Base-by-base conservation (phyloP, 2,113 vertebrate genomes). In the Nansenia antarctica region DNA sequence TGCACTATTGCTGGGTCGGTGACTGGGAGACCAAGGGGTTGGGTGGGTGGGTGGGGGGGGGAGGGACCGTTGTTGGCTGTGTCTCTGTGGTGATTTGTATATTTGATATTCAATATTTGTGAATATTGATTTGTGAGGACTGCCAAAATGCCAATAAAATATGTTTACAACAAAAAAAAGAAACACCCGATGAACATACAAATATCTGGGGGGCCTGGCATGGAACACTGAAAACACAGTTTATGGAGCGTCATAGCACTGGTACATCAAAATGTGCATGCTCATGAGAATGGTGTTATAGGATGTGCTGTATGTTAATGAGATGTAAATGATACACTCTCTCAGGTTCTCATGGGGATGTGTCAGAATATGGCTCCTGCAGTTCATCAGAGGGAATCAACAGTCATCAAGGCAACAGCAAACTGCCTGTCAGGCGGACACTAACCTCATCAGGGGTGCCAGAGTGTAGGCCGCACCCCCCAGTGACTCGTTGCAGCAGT, bases 151-250 rank as follows among this genome's bases (percentile, higher is more conserved):
- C n/a, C n/a, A n/a, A n/a, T n/a, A n/a, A n/a, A n/a, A n/a, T n/a
- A n/a, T n/a, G n/a, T n/a, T n/a, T n/a, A n/a, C n/a, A n/a, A n/a
- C n/a, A n/a, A n/a, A n/a, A n/a, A n/a, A n/a, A n/a, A 70, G 70
- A 68, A 1, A 63, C 62, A 78, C 77, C 49, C 0, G 79, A 92
- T 82, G 95, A 96, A 65, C 54, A 89, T n/a, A n/a, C n/a, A n/a
- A n/a, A n/a, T 86, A 94, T 96, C 84, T 97, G 96, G 95, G 93
- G 93, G 49, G 92, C 94, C 72, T 96, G 95, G 95, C 93, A 96
- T 82, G 91, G 93, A 54, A 93, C 95, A 0, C 82, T 97, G 79
- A 94, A 92, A 89, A 91, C 90, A 60, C 88, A 91, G 65, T 91
- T 91, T 78, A 92, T 92, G 66, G 89, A 92, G 84, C 85, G 87